These are phyloP conservation scores for Leptogaster cylindrica DNA, from an alignment of 2,888 invertebrate genomes.

Conservation along the genomic window DNA sequence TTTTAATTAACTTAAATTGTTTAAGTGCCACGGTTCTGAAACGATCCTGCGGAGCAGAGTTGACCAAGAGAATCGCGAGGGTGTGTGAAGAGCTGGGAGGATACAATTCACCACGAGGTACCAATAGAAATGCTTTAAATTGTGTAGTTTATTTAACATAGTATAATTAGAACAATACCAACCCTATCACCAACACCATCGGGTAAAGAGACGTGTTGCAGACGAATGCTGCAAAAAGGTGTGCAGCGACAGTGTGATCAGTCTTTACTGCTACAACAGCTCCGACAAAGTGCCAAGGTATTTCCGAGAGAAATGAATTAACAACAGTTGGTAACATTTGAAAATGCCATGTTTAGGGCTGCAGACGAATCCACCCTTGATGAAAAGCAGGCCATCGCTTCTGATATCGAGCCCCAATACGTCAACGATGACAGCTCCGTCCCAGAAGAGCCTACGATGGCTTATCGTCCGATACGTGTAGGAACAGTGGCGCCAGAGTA, in stretches of 20 bases:
- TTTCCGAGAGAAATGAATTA: not conserved
- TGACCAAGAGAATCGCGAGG: too few relatives aligned
- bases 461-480: not conserved
- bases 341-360: not conserved
- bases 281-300: not conserved
- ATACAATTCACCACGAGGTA: not conserved
- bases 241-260: slow-evolving; percentile 28
- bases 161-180: too few relatives aligned
- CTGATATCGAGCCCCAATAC: not conserved
- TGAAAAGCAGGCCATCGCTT: not conserved
- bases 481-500: slow-evolving; percentile 10
- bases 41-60: too few relatives aligned
- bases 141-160: too few relatives aligned
- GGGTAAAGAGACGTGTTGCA: slow-evolving; percentile 34
- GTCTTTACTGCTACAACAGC: slow-evolving; percentile 28
- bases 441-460: not conserved
- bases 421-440: not conserved
- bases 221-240: slow-evolving; percentile 40
- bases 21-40: not conserved
- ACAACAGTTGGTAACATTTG: not conserved
- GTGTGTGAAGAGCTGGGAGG: not conserved
- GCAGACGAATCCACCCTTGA: not conserved
- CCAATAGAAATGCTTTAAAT: too few relatives aligned
- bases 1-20: not conserved
- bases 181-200: too few relatives aligned